Conservation (phyloP, 2,113 vertebrate genomes). For the Laticauda laticaudata region DNA sequence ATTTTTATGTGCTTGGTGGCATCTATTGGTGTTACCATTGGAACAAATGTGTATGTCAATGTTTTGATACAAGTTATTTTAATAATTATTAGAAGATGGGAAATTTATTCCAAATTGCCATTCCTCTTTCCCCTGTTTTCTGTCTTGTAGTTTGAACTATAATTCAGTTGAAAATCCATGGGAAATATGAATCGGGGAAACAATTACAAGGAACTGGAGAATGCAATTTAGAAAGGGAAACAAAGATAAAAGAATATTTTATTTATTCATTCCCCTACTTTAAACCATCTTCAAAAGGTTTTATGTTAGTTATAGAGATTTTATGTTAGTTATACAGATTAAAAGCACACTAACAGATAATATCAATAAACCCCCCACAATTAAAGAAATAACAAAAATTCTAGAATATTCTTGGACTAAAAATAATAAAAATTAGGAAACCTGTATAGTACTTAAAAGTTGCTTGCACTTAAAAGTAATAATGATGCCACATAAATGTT, state of each 20-base stretch:
- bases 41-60: background rate
- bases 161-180: background rate
- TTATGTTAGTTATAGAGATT: background rate
- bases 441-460: background rate
- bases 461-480: background rate
- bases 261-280: background rate
- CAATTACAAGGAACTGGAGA: background rate
- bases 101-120: background rate
- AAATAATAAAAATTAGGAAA: background rate
- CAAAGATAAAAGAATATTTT: too few species aligned
- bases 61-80: background rate
- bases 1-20: background rate
- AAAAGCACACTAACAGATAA: background rate
- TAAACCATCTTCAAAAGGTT: background rate
- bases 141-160: background rate
- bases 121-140: background rate
- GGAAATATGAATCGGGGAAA: background rate
- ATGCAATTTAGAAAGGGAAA: background rate
- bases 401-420: background rate
- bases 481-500: background rate
- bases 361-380: background rate
- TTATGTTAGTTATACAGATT: background rate
- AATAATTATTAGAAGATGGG: background rate
- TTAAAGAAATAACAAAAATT: background rate
- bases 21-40: background rate